Conservation (phyloP, 2,888 invertebrate genomes). For the Papilio demoleus region DNA sequence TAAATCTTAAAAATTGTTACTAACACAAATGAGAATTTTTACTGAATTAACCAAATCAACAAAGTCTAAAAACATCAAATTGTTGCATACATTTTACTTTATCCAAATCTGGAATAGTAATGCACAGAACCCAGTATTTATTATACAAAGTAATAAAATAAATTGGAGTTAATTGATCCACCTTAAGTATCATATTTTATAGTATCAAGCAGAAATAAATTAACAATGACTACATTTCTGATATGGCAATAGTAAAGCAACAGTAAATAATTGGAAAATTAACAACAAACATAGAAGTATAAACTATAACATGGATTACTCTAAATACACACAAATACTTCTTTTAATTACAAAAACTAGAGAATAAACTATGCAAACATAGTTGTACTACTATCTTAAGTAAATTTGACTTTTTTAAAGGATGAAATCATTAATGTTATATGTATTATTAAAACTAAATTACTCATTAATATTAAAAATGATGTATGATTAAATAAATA, state of each 20-base stretch:
- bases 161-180: slow-evolving; percentile 33
- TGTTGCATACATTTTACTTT: slow-evolving; percentile 4
- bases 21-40: background rate
- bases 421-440: no score
- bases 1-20: background rate
- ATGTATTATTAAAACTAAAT: background rate
- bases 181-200: slow-evolving; percentile 25
- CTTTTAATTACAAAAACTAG: background rate
- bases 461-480: background rate
- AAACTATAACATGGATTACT: background rate
- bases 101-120: background rate
- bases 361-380: no score
- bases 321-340: background rate
- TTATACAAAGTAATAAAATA: slow-evolving; percentile 19
- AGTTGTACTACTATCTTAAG: no score
- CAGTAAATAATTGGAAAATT: slow-evolving; percentile 3
- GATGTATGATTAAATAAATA: background rate
- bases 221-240: slow-evolving; percentile 31
- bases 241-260: background rate
- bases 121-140: background rate
- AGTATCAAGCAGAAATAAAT: slow-evolving; percentile 24
- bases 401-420: background rate
- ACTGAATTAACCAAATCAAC: background rate
- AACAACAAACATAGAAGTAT: background rate
- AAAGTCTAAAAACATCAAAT: background rate